Conservation (phyloP, 2,797 vertebrate genomes). For the Poecilia gillii region DNA sequence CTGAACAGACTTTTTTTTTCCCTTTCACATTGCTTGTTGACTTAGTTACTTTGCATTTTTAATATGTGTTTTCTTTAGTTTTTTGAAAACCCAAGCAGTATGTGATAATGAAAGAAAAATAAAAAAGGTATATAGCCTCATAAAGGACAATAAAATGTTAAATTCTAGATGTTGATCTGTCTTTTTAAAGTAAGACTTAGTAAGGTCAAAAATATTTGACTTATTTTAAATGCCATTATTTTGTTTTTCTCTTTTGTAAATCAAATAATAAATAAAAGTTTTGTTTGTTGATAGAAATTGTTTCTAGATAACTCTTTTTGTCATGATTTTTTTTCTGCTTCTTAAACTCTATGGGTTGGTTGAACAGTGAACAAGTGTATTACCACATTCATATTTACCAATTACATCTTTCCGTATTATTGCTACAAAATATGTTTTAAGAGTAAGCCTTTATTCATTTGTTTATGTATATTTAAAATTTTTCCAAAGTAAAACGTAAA, state of each 20-base stretch:
- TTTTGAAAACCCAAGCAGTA: constrained; percentile 10
- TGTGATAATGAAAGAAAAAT: neutral
- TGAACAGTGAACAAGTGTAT: neutral
- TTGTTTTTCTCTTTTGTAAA: neutral
- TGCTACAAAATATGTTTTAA: neutral
- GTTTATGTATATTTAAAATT: neutral
- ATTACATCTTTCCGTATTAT: neutral
- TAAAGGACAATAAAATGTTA: neutral
- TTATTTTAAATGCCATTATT: neutral
- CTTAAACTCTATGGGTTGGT: neutral
- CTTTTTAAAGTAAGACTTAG: neutral
- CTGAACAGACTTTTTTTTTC: neutral
- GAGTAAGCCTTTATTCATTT: neutral
- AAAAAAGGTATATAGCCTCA: neutral
- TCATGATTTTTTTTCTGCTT: neutral
- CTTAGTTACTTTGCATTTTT: neutral
- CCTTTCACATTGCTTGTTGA: neutral
- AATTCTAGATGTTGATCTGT: neutral
- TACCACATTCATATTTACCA: neutral
- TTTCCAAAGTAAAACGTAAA: neutral
- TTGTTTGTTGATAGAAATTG: neutral
- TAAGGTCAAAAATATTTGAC: neutral
- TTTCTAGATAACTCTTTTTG: neutral
- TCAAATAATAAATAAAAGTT: neutral
- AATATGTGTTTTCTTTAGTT: constrained; percentile 22